Evolutionary conservation across 2,888 invertebrate species (phyloP), one percentile per base, ranked within the genome.

Genomic region (Temnothorax unifasciatus): DNA sequence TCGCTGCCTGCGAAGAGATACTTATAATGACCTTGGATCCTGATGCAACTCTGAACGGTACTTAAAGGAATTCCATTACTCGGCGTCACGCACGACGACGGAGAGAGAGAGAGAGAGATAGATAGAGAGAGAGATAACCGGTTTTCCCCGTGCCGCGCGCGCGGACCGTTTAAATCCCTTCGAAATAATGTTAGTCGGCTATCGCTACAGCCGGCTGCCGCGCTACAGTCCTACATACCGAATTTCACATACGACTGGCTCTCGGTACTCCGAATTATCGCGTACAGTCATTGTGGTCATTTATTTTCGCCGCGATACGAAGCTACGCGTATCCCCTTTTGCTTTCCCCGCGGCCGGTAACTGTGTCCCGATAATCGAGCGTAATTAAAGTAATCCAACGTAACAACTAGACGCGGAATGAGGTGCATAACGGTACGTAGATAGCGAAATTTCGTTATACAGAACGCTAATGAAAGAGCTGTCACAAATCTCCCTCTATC

Each of bases 21-120:
- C 73, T 73, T 54, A 76, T 69, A 83, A 90, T 82, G 90, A 90
- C 90, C 90, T 90, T 90, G 90, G 88, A 68, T 85, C 86, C 85
- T 90, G 89, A 90, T 90, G 90, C 90, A 89, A 90, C 84, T 87
- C 87, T 83, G 83, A 89, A 90, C 89, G 90, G 90, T 90, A 90
- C 89, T 90, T 85, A 86, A 90, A 90, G 87, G 85, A 90, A 90
- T 90, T 90, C 90, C 88, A 88, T 86, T 87, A 83, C 77, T 79
- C 74, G 86, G 84, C 84, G 83, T 77, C 88, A 79, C 79, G 87
- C 83, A 73, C 84, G 82, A 77, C 66, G 71, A 6, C 13, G 84
- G 63, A 69, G 47, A 73, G 75, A 6, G 64, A 69, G 38, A 73
- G 75, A 6, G 63, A 73, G 47, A 73, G 21, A 21, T 0, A 21